Evolutionary conservation across 2,113 vertebrate species (phyloP).

Genomic region (Colossoma macropomum): DNA sequence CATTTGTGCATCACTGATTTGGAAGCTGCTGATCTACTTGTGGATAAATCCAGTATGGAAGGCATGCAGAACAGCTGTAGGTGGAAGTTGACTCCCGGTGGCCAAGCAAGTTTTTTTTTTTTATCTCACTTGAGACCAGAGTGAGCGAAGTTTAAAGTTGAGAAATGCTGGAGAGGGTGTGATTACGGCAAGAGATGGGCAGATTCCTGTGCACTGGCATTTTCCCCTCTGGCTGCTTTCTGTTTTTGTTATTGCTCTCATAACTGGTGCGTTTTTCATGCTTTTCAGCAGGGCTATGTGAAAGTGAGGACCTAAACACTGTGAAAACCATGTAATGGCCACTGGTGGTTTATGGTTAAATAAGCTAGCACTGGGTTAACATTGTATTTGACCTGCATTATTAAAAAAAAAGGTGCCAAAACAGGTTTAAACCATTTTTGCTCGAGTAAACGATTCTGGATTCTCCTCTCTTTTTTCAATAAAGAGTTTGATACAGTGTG

Average conservation of each 20-base stretch:
- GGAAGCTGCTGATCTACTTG: neutral
- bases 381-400: too few relatives aligned
- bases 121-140: neutral
- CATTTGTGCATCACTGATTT: slow-evolving; percentile 22
- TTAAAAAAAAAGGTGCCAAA: too few relatives aligned
- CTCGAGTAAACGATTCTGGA: too few relatives aligned
- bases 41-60: neutral
- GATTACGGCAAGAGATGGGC: neutral
- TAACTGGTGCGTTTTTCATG: slow-evolving; percentile 6
- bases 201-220: neutral
- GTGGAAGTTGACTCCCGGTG: neutral
- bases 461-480: too few relatives aligned
- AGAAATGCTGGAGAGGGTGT: neutral
- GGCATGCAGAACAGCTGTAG: neutral
- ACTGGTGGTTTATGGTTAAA: too few relatives aligned
- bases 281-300: neutral
- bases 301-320: too few relatives aligned
- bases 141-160: neutral
- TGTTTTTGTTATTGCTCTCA: neutral
- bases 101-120: neutral
- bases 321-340: too few relatives aligned
- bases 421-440: too few relatives aligned
- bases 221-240: neutral
- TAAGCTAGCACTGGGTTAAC: too few relatives aligned
- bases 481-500: too few relatives aligned